Base-by-base conservation (phyloP, 2,888 invertebrate species). In the Prosapia bicincta region DNA sequence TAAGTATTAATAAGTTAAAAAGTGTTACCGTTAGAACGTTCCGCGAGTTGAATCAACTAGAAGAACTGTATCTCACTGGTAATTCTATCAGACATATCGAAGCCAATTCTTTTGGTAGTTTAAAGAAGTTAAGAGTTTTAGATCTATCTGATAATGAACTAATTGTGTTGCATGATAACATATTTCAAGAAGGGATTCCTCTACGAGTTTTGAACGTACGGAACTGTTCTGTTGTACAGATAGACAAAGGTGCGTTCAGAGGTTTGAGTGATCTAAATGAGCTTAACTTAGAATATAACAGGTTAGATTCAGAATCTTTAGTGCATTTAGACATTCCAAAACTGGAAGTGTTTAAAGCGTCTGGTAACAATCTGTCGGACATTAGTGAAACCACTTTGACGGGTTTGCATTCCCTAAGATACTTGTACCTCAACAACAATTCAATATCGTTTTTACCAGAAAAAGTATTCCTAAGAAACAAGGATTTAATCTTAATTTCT, bases 131-230 rank as follows among this genome's bases (percentile, higher is more conserved):
- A 10, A 89, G 93, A 82, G 88, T 91, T 43, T 86, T 97, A 66
- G 94, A 96, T 84, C 86, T 97, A 43, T 92, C 94, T 0, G 89
- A 91, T 81, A 97, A 97, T 85, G 89, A 90, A 78, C 86, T 97
- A 66, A 87, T 88, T 70, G 88, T 90, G 72, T 86, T 97, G 30
- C 91, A 93, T 81, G 91, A 92, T 79, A 89, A 90, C 80, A 90
- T 94, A 81, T 93, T 94, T 77, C 90, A 92, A 82, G 91, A 93
- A 79, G 91, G 93, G 26, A 85, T 95, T 79, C 92, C 93, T 1
- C 89, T 96, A 71, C 89, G 91, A 79, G 89, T 90, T 78, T 86
- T 96, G 70, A 91, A 92, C 82, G 85, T 96, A 69, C 89, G 90
- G 81, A 92, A 93, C 82, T 93, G 94, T 81, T 91, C 91, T 25